phyloP scores from a whole-genome alignment of 2,888 invertebrate species.

The Chrysomela aeneicollis region DNA sequence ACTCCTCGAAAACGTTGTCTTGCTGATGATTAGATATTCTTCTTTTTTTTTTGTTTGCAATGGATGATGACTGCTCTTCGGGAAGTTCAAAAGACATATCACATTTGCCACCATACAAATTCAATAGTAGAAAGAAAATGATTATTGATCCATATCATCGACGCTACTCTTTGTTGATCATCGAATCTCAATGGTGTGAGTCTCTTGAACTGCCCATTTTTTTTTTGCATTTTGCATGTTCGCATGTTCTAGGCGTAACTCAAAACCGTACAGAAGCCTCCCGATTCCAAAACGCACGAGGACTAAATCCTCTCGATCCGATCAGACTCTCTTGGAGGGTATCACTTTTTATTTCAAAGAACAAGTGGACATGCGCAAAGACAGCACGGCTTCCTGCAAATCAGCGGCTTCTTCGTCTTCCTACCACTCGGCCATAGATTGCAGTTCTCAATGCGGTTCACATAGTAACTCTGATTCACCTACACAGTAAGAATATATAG shows the following conservation, averaged over 20 bases:
- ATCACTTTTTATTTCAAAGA: constrained; percentile 59
- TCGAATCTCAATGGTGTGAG: too few relatives aligned
- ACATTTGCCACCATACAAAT: too few relatives aligned
- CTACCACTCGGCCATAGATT: constrained; percentile 55
- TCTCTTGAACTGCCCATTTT: not conserved
- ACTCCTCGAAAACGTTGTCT: too few relatives aligned
- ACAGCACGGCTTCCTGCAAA: constrained; percentile 48
- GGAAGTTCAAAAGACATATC: not conserved
- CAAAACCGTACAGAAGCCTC: constrained; percentile 58
- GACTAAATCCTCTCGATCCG: constrained; percentile 47
- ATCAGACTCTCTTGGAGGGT: constrained; percentile 54
- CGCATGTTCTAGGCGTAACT: constrained; percentile 52
- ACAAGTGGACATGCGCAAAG: constrained; percentile 51
- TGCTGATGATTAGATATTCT: not conserved
- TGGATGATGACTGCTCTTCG: not conserved
- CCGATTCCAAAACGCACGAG: constrained; percentile 53
- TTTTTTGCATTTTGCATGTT: constrained; percentile 23
- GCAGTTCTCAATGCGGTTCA: constrained; percentile 40
- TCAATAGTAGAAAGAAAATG: too few relatives aligned
- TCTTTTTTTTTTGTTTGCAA: not conserved
- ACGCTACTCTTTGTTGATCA: too few relatives aligned
- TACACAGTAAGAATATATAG: not conserved
- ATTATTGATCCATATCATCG: too few relatives aligned
- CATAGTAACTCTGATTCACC: constrained; percentile 1
- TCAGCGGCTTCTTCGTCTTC: constrained; percentile 50